Evolutionary conservation across 2,113 vertebrate genomes (phyloP), one percentile per base, ranked within the genome.

Genomic region (Alectura lathami): DNA sequence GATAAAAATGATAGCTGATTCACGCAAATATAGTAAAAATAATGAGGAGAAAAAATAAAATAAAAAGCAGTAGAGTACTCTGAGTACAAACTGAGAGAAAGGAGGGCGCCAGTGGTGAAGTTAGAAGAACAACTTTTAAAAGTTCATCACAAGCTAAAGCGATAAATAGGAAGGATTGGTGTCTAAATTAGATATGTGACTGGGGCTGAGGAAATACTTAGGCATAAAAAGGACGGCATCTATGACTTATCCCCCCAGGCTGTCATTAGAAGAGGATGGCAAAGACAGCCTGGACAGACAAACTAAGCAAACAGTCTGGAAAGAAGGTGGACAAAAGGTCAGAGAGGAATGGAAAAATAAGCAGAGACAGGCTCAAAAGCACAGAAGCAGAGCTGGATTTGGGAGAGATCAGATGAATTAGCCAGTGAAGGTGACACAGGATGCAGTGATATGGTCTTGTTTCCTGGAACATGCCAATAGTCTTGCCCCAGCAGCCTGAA

Each of bases 381-480:
- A 90, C 8, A 85, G 83, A 89, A 42, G 38, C 68, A 60, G 70
- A 76, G 47, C n/a, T 68, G 68, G 75, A 91, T 74, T 88, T 83
- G 43, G 83, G 60, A 96, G 74, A 83, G 73, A 93, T 94, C 67
- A 88, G 75, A 80, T 90, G 83, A 80, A 91, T 93, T 70, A 95
- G 64, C 32, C 85, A 89, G 27, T 92, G 88, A 96, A 97, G 92
- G 94, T 95, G 95, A 96, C 93, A 93, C 77, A 89, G 60, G 73
- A 96, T 63, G 73, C 1, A 0, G 38, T 79, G 85, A 94, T 88
- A 95, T 1, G 3, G 59, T 88, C 86, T 87, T 82, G 86, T 93
- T 89, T 97, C 88, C 81, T 60, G 50, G 72, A 95, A 89, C 30
- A 89, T 84, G 80, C 89, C 59, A 94, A 73, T 2, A 86, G 87